Conservation (phyloP, 2,113 vertebrate genomes). For the Nycticryphes semicollaris region DNA sequence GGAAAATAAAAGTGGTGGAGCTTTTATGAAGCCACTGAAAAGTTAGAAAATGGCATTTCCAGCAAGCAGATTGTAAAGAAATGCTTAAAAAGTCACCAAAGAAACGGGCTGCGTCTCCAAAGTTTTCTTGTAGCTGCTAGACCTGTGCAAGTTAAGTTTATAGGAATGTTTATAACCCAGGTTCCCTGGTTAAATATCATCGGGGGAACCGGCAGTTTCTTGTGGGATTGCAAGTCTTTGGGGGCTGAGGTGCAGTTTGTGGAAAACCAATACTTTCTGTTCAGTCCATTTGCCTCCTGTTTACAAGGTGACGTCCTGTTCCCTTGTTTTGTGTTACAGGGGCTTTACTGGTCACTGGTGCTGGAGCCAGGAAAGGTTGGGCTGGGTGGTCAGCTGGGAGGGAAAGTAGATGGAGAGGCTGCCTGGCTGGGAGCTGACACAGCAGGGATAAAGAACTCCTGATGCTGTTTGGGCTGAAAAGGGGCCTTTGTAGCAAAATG, state of each 20-base stretch:
- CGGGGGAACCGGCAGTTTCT: not conserved
- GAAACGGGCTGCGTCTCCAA: not conserved
- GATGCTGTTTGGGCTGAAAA: not conserved
- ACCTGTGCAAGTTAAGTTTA: not conserved
- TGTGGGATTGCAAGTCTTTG: not conserved
- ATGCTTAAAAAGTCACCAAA: not conserved
- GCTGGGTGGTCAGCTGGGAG: not conserved
- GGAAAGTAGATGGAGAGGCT: not conserved
- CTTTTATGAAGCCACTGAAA: not conserved
- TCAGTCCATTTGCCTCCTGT: not conserved
- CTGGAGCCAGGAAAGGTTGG: not conserved
- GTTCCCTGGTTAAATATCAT: not conserved
- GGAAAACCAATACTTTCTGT: not conserved
- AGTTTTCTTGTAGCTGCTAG: not conserved
- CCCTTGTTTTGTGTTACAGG: not conserved
- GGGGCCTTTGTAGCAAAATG: rapidly evolving
- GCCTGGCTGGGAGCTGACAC: not conserved
- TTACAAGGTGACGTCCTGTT: not conserved
- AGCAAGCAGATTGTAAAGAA: not conserved
- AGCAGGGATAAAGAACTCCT: rapidly evolving
- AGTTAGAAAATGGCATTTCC: not conserved
- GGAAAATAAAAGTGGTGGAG: not conserved
- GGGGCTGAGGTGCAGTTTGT: not conserved
- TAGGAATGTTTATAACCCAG: not conserved
- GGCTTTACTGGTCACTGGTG: not conserved